Base-by-base conservation (phyloP, 2,797 vertebrate genomes). In the Lycodopsis pacificus region DNA sequence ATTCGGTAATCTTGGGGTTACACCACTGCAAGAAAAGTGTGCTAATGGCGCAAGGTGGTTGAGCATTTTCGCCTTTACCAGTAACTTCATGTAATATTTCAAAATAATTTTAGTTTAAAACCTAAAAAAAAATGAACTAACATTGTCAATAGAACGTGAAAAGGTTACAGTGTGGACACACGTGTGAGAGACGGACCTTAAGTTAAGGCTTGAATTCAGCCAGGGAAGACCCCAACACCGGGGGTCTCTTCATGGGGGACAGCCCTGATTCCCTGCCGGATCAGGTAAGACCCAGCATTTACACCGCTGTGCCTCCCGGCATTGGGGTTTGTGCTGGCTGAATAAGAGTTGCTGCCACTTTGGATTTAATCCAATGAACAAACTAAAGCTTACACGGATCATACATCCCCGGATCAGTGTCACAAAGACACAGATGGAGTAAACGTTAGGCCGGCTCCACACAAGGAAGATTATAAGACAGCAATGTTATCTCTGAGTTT, bases 1-100 rank as follows among this genome's bases (percentile, higher is more conserved):
- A 59, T 71, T 71, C 65, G 32, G 64, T 69, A 65, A 10, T 44
- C 67, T 11, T 66, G 25, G 7, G 20, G 66, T 79, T 65, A 73
- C n/a, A 40, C 14, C 62, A 73, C 22, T 38, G 14, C 30, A 48
- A 54, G 53, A 27, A 42, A 46, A 58, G 17, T 6, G 10, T 59
- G 22, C 14, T 51, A 22, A 69, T 42, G 25, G 27, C 17, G 69
- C n/a, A 22, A 57, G 6, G 40, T 19, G 14, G 49, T 4, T 30
- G n/a, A 56, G 13, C 44, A 66, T 27, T 30, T 25, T 51, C 10
- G 4, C 14, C 5, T 62, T 77, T 17, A 42, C 44, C 38, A 22
- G 48, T 38, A 20, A 5, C 10, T 40, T 46, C 4, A n/a, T 10
- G 10, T 17, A 32, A 51, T 65, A 46, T 67, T 65, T 80, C 8